These are phyloP conservation scores for Drosophila yooni DNA, from an alignment of 2,888 invertebrate genomes.

Conservation along the genomic window DNA sequence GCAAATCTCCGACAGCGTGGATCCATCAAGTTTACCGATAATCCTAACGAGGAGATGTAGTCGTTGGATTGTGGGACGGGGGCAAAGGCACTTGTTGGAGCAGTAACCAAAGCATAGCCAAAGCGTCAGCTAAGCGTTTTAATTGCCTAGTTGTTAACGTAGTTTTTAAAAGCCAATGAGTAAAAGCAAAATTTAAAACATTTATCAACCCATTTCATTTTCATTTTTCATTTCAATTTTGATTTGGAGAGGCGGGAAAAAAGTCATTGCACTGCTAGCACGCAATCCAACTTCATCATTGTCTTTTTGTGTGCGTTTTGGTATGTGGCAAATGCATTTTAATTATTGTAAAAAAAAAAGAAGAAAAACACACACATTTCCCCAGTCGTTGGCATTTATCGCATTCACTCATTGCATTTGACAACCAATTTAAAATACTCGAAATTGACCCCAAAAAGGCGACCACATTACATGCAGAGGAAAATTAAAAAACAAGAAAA, in stretches of 20 bases:
- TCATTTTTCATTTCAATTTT: conserved; percentile 10
- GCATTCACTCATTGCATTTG: conserved; percentile 64
- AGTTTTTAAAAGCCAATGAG: conserved; percentile 44
- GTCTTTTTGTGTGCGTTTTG: conserved; percentile 14
- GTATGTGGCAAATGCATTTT: conserved; percentile 55
- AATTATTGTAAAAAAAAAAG: conserved; percentile 15
- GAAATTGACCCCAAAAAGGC: conserved; percentile 55
- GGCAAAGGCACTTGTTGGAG: conserved; percentile 11
- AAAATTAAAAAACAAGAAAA: neutral
- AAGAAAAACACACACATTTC: conserved; percentile 2
- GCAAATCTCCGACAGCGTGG: conserved; percentile 75
- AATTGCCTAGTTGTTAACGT: conserved; percentile 60
- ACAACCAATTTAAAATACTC: conserved; percentile 71
- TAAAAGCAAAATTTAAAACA: conserved; percentile 42
- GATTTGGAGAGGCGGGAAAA: neutral
- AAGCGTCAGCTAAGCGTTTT: conserved; percentile 57
- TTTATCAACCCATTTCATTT: conserved; percentile 20
- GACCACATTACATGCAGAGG: conserved; percentile 12
- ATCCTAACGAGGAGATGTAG: conserved; percentile 66
- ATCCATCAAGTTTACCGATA: conserved; percentile 79
- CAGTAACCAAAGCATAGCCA: conserved; percentile 72
- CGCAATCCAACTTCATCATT: conserved; percentile 58
- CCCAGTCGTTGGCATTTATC: conserved; percentile 54
- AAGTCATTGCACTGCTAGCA: conserved; percentile 64
- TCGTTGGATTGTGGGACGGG: neutral